Evolutionary conservation across 2,888 invertebrate genomes (phyloP).

Genomic region (Rotaria socialis): DNA sequence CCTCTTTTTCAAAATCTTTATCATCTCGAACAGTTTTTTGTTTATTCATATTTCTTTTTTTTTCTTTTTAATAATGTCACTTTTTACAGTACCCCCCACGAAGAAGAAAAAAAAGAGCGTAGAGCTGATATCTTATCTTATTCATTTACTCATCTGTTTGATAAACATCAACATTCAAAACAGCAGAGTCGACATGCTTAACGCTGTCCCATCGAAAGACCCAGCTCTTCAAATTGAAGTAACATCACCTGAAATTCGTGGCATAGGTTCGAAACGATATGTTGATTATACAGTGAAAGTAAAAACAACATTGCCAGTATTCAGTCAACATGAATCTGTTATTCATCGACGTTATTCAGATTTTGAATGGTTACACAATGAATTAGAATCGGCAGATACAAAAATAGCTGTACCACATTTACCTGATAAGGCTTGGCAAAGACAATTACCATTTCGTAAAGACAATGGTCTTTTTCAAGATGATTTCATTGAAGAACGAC

Average conservation of each 20-base stretch:
- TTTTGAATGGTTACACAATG: slow-evolving; percentile 98
- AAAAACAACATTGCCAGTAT: slow-evolving; percentile 98
- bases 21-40: not conserved
- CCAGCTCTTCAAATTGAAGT: slow-evolving; percentile 99
- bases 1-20: not conserved
- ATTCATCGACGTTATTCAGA: slow-evolving; percentile 96
- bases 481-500: slow-evolving; percentile 95
- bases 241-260: slow-evolving; percentile 92
- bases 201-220: slow-evolving; percentile 62
- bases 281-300: slow-evolving; percentile 99
- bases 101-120: not conserved
- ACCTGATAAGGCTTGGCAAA: slow-evolving; percentile 95
- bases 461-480: slow-evolving; percentile 99
- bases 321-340: slow-evolving; percentile 96
- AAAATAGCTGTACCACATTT: slow-evolving; percentile 96
- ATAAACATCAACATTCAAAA: not conserved
- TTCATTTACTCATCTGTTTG: not conserved
- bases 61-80: not conserved
- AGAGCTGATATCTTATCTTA: not conserved
- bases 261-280: slow-evolving; percentile 93
- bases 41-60: not conserved
- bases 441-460: slow-evolving; percentile 92
- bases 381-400: slow-evolving; percentile 92
- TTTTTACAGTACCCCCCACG: not conserved
- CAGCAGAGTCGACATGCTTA: not conserved